These are phyloP conservation scores for Tetraneura akinire DNA, from an alignment of 1,140 invertebrate genomes.

Conservation along the genomic window DNA sequence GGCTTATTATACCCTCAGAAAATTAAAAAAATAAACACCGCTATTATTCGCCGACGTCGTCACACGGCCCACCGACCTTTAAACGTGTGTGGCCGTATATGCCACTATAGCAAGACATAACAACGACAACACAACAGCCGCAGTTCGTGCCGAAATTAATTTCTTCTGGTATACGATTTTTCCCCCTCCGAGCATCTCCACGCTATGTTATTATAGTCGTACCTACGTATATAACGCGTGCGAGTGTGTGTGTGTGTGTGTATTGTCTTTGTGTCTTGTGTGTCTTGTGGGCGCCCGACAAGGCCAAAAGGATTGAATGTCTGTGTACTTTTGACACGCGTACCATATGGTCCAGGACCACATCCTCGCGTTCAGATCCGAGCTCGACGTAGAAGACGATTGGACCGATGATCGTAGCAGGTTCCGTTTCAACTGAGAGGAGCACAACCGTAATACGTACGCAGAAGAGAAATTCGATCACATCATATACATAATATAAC, in stretches of 20 bases:
- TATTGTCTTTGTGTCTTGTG: slow-evolving; percentile 40
- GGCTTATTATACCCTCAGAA: slow-evolving; percentile 37
- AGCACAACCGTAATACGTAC: no score
- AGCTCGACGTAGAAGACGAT: neutral
- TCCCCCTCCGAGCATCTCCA: no score
- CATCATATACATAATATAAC: no score
- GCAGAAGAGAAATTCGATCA: neutral
- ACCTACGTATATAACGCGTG: neutral
- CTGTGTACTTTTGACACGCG: no score
- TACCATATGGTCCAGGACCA: slow-evolving; percentile 8
- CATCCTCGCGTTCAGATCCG: neutral
- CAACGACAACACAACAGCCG: neutral
- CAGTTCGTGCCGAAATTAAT: slow-evolving; percentile 39
- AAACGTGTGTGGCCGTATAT: slow-evolving; percentile 44
- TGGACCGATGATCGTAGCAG: neutral
- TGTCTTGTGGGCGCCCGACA: slow-evolving; percentile 5
- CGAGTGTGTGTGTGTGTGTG: neutral
- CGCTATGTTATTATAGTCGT: neutral
- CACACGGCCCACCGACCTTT: slow-evolving; percentile 10
- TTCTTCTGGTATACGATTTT: neutral
- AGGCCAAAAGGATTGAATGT: slow-evolving; percentile 48
- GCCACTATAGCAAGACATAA: neutral
- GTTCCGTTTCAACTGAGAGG: slow-evolving; percentile 36
- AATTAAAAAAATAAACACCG: slow-evolving; percentile 25
- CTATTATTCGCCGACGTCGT: neutral